Evolutionary conservation across 2,797 vertebrate genomes (phyloP), one percentile per base, ranked within the genome.

Genomic region (Acanthis flammea): DNA sequence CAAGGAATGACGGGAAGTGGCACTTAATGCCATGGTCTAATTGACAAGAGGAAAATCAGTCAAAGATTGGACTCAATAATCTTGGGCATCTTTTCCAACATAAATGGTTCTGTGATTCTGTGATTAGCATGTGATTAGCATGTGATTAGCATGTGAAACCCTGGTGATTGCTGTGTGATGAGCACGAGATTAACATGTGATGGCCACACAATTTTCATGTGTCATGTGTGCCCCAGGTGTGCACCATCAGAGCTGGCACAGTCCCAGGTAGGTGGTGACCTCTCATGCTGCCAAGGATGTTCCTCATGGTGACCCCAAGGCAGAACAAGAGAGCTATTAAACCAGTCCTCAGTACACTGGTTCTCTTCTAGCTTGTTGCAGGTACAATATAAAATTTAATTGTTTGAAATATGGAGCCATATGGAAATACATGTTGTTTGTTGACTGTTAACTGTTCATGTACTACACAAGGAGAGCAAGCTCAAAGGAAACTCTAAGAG

Each of bases 141-240:
- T 37, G 13, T n/a, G 27, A 48, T 8, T 68, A n/a, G n/a, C 7
- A 10, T 19, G 28, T 55, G 28, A 50, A 67, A 63, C 2, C 19
- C 17, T 28, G n/a, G 37, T 70, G 50, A 53, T 6, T 19, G 39
- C 11, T n/a, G 10, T 19, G n/a, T 30, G n/a, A 50, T 16, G 37
- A 57, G 19, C 9, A 3, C 3, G 3, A 8, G 9, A 45, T 39
- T 22, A 21, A 2, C 7, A 5, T 9, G 28, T 33, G 45, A 54
- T 2, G 5, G 14, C 30, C 51, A 33, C 0, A 0, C 1, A 16
- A 67, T 31, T 55, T n/a, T 23, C 19, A 14, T 0, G 2, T 27
- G 33, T 33, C 33, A 27, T 9, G 12, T 27, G 53, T 67, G 39
- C 12, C 12, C 19, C 35, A 35, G 18, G 22, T 10, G 19, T 2